These are phyloP conservation scores for Myotis pilosus DNA, from an alignment of 2,797 vertebrate genomes.

Conservation along the genomic window DNA sequence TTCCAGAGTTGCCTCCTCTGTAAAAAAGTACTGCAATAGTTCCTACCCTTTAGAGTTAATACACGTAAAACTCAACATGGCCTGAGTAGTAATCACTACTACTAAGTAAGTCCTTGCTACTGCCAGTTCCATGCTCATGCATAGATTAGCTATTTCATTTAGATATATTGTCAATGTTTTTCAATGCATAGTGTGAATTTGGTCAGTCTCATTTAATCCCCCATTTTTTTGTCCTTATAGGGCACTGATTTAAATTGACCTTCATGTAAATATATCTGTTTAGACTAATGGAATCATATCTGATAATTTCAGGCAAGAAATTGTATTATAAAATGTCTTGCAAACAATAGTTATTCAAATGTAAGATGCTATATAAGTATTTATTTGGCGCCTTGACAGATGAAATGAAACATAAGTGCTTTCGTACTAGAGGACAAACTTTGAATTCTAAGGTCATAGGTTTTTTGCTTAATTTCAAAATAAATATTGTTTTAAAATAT, in stretches of 20 bases:
- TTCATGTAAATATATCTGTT: not conserved
- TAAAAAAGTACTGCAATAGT: not conserved
- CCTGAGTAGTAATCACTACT: too few relatives aligned
- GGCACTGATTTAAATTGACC: not conserved
- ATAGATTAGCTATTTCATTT: not conserved
- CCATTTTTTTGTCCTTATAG: not conserved
- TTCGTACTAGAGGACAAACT: not conserved
- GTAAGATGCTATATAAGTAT: not conserved
- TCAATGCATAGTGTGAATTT: not conserved
- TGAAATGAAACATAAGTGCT: not conserved
- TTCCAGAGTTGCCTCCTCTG: not conserved
- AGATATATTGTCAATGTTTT: not conserved
- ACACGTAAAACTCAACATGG: not conserved
- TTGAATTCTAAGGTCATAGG: not conserved
- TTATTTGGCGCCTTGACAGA: not conserved
- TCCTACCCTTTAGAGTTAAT: not conserved
- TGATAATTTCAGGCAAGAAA: conserved; percentile 3
- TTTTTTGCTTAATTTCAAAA: conserved; percentile 4
- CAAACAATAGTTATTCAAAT: not conserved
- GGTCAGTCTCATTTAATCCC: not conserved
- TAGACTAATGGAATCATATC: not conserved
- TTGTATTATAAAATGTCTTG: not conserved
- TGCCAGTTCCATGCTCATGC: not conserved
- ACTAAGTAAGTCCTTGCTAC: not conserved
- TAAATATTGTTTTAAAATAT: not conserved